Conservation (phyloP, 2,113 vertebrate species). For the Pseudorectes ferrugineus region DNA sequence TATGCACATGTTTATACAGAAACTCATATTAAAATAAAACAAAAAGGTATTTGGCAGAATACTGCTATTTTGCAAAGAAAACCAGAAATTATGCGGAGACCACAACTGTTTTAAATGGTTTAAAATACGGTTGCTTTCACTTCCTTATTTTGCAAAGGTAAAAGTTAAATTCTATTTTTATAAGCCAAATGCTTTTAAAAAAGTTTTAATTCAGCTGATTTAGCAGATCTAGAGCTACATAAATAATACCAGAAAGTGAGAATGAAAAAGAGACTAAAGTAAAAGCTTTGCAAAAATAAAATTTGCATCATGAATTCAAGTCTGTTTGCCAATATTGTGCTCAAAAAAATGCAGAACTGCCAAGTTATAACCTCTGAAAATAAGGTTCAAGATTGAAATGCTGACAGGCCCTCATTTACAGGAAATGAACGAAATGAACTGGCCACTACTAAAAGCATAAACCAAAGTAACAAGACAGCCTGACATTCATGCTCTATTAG, state of each 20-base stretch:
- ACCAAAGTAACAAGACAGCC: neutral
- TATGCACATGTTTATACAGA: neutral
- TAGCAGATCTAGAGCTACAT: neutral
- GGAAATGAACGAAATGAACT: neutral
- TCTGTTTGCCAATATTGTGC: neutral
- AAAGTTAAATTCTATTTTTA: neutral
- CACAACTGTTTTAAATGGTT: neutral
- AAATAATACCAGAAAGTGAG: neutral
- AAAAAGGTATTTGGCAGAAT: neutral
- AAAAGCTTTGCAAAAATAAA: constrained; percentile 1
- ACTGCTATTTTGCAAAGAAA: neutral
- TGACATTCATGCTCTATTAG: neutral
- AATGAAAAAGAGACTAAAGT: neutral
- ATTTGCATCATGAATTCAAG: neutral
- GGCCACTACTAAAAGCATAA: neutral
- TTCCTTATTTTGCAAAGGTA: neutral
- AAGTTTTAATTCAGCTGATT: constrained; percentile 18
- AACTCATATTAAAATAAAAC: neutral
- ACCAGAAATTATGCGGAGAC: neutral
- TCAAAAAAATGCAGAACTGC: neutral
- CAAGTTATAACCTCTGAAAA: constrained; percentile 15
- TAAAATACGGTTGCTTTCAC: neutral
- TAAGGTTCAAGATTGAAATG: neutral
- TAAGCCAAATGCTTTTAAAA: neutral
- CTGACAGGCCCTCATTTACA: neutral